Evolutionary conservation across 2,113 vertebrate species (phyloP), one percentile per base, ranked within the genome.

Genomic region (Ammospiza caudacuta): DNA sequence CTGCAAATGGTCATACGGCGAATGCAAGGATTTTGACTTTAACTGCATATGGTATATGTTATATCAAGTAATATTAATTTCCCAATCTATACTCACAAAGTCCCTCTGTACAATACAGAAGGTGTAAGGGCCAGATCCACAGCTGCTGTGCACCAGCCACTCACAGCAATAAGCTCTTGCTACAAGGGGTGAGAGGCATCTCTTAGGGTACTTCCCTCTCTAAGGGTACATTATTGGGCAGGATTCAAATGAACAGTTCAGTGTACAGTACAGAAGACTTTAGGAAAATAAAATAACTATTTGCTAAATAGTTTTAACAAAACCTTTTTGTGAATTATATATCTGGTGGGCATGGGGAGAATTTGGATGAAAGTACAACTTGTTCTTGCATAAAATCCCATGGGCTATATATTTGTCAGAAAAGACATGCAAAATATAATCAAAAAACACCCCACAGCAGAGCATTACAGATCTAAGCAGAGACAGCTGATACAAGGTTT

Each of bases 1-100:
- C 57, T 97, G 98, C 44, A 99, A 98, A 86, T 99, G 99, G 99
- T 98, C 97, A 70, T 99, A 99, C 15, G 98, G 97, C 55, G 97
- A 95, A 44, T 63, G 73, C 92, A 96, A 79, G 41, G 94, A 97
- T 12, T 91, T 98, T 33, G 92, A 99, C 91, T 99, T 99, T 64
- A 13, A 92, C 94, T 64, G 96, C 96, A 68, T 85, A 92, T 99
- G 99, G 99, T 99, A 98, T 15, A 83, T 15, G 0, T 57, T 23
- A 35, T 39, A 83, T 43, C 78, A 80, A 94, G 28, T 51, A 63
- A 58, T 57, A 33, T 16, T 59, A 61, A 77, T 61, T 70, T 63
- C 46, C 18, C 75, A 22, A 2, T 27, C 67, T 72, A 7, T 39
- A 31, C 51, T 37, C 51, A 64, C 31, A 8, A 28, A 74, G 23